Evolutionary conservation across 2,797 vertebrate species (phyloP).

Genomic region (Lutjanus argentimaculatus): DNA sequence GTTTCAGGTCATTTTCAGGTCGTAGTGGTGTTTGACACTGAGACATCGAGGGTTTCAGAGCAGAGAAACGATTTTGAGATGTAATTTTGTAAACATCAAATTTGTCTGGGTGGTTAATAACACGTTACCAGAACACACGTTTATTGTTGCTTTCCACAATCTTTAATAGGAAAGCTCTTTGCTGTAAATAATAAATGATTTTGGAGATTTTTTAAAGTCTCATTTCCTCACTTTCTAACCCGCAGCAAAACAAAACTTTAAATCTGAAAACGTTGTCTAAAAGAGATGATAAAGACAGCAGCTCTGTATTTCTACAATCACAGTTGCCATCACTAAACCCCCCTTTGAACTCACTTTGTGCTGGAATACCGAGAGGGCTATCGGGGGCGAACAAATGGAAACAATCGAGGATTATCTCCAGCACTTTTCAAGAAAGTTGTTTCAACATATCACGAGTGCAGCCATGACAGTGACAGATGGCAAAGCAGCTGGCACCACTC

Average conservation of each 20-base stretch:
- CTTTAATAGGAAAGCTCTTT: neutral
- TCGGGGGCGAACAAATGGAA: conserved; percentile 74
- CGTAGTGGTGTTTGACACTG: too few species aligned
- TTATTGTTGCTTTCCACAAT: too few species aligned
- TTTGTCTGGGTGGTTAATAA: too few species aligned
- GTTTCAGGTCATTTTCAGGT: too few species aligned
- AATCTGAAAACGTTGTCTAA: conserved; percentile 13
- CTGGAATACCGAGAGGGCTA: conserved; percentile 59
- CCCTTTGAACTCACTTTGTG: conserved; percentile 46
- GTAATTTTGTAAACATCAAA: too few species aligned
- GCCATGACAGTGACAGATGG: conserved; percentile 89
- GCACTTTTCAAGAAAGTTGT: conserved; percentile 84
- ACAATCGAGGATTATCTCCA: conserved; percentile 82
- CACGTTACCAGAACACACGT: too few species aligned
- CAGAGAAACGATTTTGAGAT: too few species aligned
- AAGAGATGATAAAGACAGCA: conserved; percentile 12
- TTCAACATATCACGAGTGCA: conserved; percentile 84
- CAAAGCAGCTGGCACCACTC: conserved; percentile 87
- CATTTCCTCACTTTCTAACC: conserved; percentile 10
- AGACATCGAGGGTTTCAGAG: too few species aligned
- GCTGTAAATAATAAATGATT: conserved; percentile 39
- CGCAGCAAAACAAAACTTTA: neutral
- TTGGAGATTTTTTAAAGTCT: conserved; percentile 7
- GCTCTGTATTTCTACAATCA: conserved; percentile 34
- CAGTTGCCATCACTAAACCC: conserved; percentile 15